Base-by-base conservation (phyloP, 2,113 vertebrate species). In the Ahaetulla prasina region DNA sequence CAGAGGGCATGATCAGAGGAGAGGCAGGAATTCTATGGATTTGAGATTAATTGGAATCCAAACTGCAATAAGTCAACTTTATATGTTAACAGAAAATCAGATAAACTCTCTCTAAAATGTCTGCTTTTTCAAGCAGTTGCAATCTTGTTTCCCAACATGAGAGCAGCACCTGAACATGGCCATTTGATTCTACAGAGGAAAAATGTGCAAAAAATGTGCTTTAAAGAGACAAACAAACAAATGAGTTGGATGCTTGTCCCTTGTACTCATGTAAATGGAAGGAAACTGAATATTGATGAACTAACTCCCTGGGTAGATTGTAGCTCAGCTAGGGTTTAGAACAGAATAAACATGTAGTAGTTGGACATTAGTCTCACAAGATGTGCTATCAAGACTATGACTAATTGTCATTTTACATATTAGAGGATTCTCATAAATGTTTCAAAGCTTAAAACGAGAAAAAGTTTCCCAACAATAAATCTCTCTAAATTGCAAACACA, bases 361-460 rank as follows among this genome's bases (percentile, higher is more conserved):
- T 50, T 63, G 43, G 52, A 27, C 43, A 57, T 1, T 10, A 12
- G 14, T 23, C 0, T 0, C 43, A 14, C 43, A 8, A 60, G 5
- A 18, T 14, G 14, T 0, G 0, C 52, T 49, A 89, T 20, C 27
- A 74, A 80, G 16, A 11, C 18, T 89, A 43, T 63, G 9, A 9
- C 23, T 90, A 43, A 74, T 7, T 0, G 4, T 22, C 18, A 89
- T 57, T 88, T 30, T 5, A 0, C 54, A 91, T 90, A 84, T 68
- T 85, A 49, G 35, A 35, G 39, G 23, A 89, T 57, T 89, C 2
- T 92, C 30, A 12, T n/a, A 89, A 92, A 16, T 80, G 43, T 74
- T 43, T 87, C 86, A 92, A 91, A 18, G 7, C 11, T 85, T 91
- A 91, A 43, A 92, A 2, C 23, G 2, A 0, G 8, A 50, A 89